Base-by-base conservation (phyloP, 2,888 invertebrate species). In the Mythimna impura region DNA sequence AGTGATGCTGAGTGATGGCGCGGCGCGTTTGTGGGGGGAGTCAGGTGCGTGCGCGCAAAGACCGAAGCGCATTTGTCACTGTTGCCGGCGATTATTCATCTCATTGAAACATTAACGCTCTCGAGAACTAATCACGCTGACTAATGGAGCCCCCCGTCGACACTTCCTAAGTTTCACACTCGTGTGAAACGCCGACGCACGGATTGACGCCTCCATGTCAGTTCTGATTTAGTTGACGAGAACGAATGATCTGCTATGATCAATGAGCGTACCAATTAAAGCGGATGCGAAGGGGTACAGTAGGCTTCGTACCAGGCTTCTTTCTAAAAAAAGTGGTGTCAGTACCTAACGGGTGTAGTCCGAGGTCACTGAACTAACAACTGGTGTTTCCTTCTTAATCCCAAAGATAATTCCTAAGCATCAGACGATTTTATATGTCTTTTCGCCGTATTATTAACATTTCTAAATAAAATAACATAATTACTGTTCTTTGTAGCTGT, bases 101-200 rank as follows among this genome's bases (percentile, higher is more conserved):
- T 94, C 95, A 95, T 95, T 95, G 96, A 95, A 95, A 95, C 95
- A 95, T 96, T 96, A 95, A 94, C 93, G 93, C 92, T 91, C 90
- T 90, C 88, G 92, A 92, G 93, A 96, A 94, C 95, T 96, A 96
- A 96, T 96, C 96, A 96, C 92, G 91, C 92, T 95, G 94, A 96
- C 96, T 96, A 96, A 96, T 96, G 96, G 94, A 94, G 90, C 95
- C 96, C 95, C 95, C 96, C 95, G 95, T 95, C 95, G 96, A 90
- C 95, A 95, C 94, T 91, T 93, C 94, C 93, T 93, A 93, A 95
- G 95, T 94, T 94, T 95, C 94, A 95, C 93, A 93, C 92, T 91
- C 88, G 89, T 91, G 91, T 91, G 92, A 91, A 90, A 89, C 83
- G 87, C 88, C 88, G 90, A 84, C 86, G 78, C 87, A 86, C 86